Conservation (phyloP, 2,888 invertebrate genomes). For the Chrysolina haemoptera region DNA sequence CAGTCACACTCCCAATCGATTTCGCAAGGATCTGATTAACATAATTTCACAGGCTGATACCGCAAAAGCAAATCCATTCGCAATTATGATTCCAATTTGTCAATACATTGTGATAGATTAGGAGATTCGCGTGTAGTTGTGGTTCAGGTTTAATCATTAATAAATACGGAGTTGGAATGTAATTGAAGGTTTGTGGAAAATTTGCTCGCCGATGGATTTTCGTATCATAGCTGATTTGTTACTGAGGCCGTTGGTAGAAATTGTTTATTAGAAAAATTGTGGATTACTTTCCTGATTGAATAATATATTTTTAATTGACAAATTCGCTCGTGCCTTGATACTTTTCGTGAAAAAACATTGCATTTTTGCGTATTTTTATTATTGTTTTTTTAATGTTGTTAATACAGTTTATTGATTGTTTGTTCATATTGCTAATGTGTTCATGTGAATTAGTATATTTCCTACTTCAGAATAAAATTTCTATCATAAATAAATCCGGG, state of each 20-base stretch:
- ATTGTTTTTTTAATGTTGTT: too few relatives aligned
- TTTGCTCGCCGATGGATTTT: background rate
- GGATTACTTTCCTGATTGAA: too few relatives aligned
- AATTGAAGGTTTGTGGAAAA: background rate
- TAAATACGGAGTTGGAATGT: background rate
- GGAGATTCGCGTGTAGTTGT: background rate
- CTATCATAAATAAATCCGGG: too few relatives aligned
- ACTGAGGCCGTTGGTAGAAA: background rate
- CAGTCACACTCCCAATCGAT: background rate
- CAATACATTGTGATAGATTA: background rate
- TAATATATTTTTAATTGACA: too few relatives aligned
- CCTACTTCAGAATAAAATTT: too few relatives aligned
- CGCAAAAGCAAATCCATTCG: constrained; percentile 17
- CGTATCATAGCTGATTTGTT: background rate
- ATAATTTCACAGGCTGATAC: constrained; percentile 12
- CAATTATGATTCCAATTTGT: constrained; percentile 22
- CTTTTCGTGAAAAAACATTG: too few relatives aligned
- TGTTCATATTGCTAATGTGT: too few relatives aligned
- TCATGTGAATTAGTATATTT: too few relatives aligned
- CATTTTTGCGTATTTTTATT: too few relatives aligned
- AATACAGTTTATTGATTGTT: too few relatives aligned
- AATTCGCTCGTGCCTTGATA: too few relatives aligned
- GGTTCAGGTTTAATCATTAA: background rate
- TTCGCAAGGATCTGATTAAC: background rate
- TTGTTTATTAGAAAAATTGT: background rate